Percentiles rank a stretch among this genome's conserved stretches.
phyloP scores from a whole-genome alignment of 2,888 invertebrate species.

The Molorchus minor region DNA sequence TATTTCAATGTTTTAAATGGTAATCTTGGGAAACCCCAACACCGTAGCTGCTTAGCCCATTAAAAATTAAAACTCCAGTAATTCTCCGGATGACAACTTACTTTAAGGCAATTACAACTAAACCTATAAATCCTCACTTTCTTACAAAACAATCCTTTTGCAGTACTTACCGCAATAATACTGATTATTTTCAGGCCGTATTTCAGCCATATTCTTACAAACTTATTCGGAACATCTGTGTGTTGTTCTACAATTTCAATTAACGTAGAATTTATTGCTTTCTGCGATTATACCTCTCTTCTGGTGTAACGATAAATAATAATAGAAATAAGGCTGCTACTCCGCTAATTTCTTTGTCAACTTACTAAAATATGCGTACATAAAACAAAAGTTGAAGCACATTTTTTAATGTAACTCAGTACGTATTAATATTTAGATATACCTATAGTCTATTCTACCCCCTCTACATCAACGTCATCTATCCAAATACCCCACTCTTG shows the following conservation, averaged over 20 bases:
- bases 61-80: conserved; percentile 28
- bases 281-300: conserved; percentile 7
- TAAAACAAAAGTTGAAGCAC: too few relatives aligned
- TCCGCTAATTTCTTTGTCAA: not conserved
- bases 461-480: too few relatives aligned
- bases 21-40: too few relatives aligned
- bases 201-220: conserved; percentile 39
- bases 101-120: conserved; percentile 42
- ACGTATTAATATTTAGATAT: too few relatives aligned
- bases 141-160: conserved; percentile 40
- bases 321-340: not conserved
- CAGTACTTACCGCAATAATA: conserved; percentile 37
- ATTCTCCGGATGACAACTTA: conserved; percentile 26
- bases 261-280: conserved; percentile 30
- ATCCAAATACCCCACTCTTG: too few relatives aligned
- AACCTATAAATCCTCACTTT: conserved; percentile 40
- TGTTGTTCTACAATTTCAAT: conserved; percentile 31
- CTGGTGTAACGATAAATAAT: conserved; percentile 20
- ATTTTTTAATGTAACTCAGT: too few relatives aligned
- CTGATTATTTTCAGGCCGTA: conserved; percentile 38
- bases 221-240: conserved; percentile 37
- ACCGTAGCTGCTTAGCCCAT: conserved; percentile 33
- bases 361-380: too few relatives aligned
- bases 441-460: too few relatives aligned
- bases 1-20: too few relatives aligned